These are phyloP conservation scores for Sander lucioperca DNA, from an alignment of 2,113 vertebrate genomes.

Conservation along the genomic window DNA sequence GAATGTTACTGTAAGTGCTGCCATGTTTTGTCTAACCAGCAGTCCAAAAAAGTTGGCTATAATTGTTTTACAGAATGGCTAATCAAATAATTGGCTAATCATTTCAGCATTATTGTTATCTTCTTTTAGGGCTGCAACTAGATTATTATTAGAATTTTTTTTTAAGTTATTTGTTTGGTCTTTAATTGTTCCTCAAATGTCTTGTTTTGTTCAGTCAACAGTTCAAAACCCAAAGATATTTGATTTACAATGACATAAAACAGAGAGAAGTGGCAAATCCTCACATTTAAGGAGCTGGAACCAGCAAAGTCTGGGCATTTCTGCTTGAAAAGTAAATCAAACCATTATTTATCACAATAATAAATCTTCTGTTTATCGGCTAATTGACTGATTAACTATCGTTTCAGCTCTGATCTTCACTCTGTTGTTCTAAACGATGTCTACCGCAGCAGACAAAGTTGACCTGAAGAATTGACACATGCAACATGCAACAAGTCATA, in stretches of 20 bases:
- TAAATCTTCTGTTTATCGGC: background rate
- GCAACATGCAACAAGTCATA: constrained; percentile 61
- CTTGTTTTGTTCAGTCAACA: background rate
- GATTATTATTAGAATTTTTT: too few relatives aligned
- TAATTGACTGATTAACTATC: background rate
- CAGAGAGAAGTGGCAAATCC: background rate
- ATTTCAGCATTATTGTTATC: too few relatives aligned
- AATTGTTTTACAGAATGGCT: too few relatives aligned
- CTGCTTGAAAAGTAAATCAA: background rate
- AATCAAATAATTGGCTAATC: too few relatives aligned
- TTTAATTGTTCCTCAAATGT: background rate
- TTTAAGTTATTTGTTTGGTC: background rate
- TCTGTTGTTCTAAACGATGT: background rate
- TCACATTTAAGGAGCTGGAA: background rate
- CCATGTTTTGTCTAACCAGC: background rate
- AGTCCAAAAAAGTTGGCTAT: background rate
- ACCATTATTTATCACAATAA: background rate
- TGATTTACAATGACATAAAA: background rate
- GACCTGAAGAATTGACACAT: background rate
- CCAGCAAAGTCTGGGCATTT: background rate
- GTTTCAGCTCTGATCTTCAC: background rate
- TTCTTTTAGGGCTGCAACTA: too few relatives aligned
- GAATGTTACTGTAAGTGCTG: background rate
- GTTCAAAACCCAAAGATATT: background rate
- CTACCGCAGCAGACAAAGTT: background rate